A percentile compares a stretch with the other conserved stretches of the same genome.
phyloP scores from a whole-genome alignment of 2,888 invertebrate genomes.

The Neocrepidodera transversa region DNA sequence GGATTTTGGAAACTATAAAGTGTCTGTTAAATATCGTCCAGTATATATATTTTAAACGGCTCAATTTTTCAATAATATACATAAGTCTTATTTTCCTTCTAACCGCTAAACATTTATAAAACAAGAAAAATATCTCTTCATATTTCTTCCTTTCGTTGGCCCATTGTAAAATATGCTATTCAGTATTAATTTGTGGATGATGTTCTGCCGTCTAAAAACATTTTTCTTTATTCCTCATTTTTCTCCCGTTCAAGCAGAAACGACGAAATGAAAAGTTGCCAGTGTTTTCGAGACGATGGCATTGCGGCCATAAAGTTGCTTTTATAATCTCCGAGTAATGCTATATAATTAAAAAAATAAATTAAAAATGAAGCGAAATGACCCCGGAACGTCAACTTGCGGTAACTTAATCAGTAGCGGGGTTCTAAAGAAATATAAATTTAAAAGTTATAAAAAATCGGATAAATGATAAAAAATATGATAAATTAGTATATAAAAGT shows the following conservation, averaged over 20 bases:
- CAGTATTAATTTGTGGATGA: conserved; percentile 25
- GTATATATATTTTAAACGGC: too few relatives aligned
- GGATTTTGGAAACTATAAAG: too few relatives aligned
- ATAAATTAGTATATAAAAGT: too few relatives aligned
- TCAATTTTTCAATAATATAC: too few relatives aligned
- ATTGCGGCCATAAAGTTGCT: conserved; percentile 26
- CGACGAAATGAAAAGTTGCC: conserved; percentile 32
- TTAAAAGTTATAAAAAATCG: too few relatives aligned
- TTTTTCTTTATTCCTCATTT: conserved; percentile 26
- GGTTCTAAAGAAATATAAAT: too few relatives aligned
- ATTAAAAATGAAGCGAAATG: conserved; percentile 21
- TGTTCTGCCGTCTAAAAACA: conserved; percentile 20
- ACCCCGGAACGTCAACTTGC: conserved; percentile 20
- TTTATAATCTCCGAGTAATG: conserved; percentile 31
- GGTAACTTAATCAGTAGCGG: conserved; percentile 2
- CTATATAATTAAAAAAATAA: conserved; percentile 35
- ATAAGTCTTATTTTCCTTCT: neutral
- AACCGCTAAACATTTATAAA: conserved; percentile 9
- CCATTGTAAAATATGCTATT: conserved; percentile 19
- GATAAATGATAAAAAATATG: too few relatives aligned
- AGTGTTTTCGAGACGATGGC: conserved; percentile 24
- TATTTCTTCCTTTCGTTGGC: conserved; percentile 20
- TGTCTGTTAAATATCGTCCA: too few relatives aligned
- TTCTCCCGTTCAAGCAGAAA: conserved; percentile 25
- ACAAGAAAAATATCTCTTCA: conserved; percentile 7